Evolutionary conservation across 2,888 invertebrate genomes (phyloP), one percentile per base, ranked within the genome.

Genomic region (Aphidius colemani): DNA sequence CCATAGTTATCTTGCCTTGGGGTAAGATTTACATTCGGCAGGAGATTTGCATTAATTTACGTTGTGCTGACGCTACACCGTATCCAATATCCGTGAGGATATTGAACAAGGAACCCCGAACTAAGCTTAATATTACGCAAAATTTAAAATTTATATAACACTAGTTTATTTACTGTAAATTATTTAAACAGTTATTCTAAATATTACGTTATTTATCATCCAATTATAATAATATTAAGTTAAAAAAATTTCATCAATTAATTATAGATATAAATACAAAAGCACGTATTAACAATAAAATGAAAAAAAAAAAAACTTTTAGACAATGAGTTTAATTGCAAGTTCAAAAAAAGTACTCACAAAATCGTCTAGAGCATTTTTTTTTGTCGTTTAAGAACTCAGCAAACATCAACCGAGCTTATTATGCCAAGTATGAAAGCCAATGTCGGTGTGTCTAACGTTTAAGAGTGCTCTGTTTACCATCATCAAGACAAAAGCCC

Each of bases 351-450:
- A 62, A 66, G 59, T 49, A 51, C 56, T 59, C 48, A n/a, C 66
- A 63, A 69, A 69, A 70, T 66, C 65, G 64, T 63, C 30, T 30
- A 46, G 55, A 56, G 61, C 65, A 5, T 30, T 30, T 30, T 41
- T 41, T 8, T 66, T 70, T 69, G 69, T 68, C 71, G 72, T 73
- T 74, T 71, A 70, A 72, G 70, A 65, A 72, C 57, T 68, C 63
- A 65, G 70, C 70, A 74, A 74, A 74, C 72, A 74, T 73, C 71
- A 72, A 70, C 69, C 66, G 66, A 64, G 72, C 70, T 74, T 74
- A 73, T 73, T 72, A 73, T 68, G 67, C 67, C 61, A 9, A 53
- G 67, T 66, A 69, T 68, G 69, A 68, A 59, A 53, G 53, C 55
- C 40, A 40, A 55, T 11, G 55, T 13, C 56, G 61, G 49, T 61